Conservation (phyloP, 1,140 invertebrate genomes). For the Trachymyrmex cornetzi region DNA sequence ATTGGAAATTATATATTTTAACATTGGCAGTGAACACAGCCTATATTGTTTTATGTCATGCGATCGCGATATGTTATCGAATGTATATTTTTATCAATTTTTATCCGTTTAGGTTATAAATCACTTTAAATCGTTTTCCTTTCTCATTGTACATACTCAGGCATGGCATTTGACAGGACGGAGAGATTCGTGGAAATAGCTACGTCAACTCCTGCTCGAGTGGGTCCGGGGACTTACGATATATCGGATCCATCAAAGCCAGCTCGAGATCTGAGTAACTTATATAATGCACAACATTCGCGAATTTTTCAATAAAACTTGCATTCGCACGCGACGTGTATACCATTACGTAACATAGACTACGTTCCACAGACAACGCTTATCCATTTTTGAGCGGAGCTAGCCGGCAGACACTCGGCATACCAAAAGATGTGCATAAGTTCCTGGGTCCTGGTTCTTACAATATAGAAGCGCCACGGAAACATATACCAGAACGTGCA, state of each 20-base stretch:
- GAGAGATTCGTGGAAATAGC: constrained; percentile 63
- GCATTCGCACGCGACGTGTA: constrained; percentile 1
- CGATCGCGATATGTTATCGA: background rate
- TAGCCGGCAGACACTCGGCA: constrained; percentile 52
- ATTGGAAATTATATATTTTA: too few species aligned
- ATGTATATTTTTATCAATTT: background rate
- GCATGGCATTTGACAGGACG: constrained; percentile 66
- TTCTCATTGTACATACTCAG: background rate
- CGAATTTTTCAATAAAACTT: constrained; percentile 15
- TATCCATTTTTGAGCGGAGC: constrained; percentile 73
- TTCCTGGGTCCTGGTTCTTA: constrained; percentile 70
- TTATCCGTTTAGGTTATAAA: background rate
- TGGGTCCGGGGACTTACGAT: constrained; percentile 74
- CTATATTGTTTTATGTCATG: constrained; percentile 8
- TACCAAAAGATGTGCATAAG: constrained; percentile 57
- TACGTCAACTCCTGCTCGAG: constrained; percentile 37
- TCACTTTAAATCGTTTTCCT: background rate
- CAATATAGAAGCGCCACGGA: constrained; percentile 40
- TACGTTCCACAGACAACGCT: constrained; percentile 46
- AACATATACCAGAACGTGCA: constrained; percentile 75
- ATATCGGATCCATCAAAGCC: constrained; percentile 32
- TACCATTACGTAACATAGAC: constrained; percentile 19
- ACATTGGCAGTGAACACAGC: too few species aligned
- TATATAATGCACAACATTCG: background rate
- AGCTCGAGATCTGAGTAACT: constrained; percentile 66